Percentiles rank a stretch among this genome's conserved stretches.
Conservation (phyloP, 2,113 vertebrate genomes). For the Sterrhoptilus dennistouni region DNA sequence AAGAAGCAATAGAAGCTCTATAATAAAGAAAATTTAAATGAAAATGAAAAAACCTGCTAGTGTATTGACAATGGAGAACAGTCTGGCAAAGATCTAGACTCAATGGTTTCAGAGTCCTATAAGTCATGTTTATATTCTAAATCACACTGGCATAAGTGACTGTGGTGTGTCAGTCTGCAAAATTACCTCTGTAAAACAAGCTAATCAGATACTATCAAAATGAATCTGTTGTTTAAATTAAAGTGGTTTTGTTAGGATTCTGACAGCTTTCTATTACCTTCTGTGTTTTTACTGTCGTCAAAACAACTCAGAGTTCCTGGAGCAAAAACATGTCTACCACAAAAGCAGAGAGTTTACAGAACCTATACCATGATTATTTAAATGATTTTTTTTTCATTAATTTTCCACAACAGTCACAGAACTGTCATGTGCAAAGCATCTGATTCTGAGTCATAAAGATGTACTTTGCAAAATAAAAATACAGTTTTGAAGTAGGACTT, state of each 20-base stretch:
- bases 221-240: background rate
- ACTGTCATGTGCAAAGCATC: background rate
- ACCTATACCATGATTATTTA: background rate
- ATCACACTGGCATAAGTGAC: background rate
- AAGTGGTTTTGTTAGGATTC: background rate
- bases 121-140: background rate
- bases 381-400: background rate
- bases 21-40: background rate
- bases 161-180: background rate
- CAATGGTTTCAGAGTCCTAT: background rate
- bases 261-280: background rate
- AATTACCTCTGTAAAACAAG: background rate
- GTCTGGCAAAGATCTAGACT: background rate
- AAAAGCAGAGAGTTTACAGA: background rate
- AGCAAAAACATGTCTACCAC: background rate
- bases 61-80: background rate
- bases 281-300: background rate
- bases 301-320: background rate
- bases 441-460: slow-evolving; percentile 29
- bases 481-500: background rate
- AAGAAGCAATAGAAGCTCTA: background rate
- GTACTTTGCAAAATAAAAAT: background rate
- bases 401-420: background rate
- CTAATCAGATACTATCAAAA: background rate
- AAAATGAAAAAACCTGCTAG: background rate